These are phyloP conservation scores for Trinectes maculatus DNA, from an alignment of 2,113 vertebrate species.

Conservation along the genomic window DNA sequence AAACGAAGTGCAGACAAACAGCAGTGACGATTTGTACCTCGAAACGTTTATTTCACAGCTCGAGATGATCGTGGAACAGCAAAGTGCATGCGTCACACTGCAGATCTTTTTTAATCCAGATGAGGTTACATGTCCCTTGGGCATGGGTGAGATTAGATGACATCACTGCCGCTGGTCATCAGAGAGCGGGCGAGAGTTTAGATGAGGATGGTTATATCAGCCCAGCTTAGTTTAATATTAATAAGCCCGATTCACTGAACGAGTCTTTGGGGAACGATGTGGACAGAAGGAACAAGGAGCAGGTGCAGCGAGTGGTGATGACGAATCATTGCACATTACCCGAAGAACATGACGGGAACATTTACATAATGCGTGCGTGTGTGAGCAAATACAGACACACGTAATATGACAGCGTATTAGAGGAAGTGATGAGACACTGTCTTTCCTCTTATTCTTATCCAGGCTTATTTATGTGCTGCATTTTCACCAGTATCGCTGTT, in stretches of 20 bases:
- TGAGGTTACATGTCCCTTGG: slow-evolving; percentile 9
- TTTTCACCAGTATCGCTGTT: background rate
- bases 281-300: slow-evolving; percentile 35
- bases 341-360: slow-evolving; percentile 16
- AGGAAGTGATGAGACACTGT: background rate
- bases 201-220: slow-evolving; percentile 22
- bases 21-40: too few relatives aligned
- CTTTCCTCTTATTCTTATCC: background rate
- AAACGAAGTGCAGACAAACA: background rate
- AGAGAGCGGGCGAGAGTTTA: slow-evolving; percentile 11
- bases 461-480: background rate
- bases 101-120: slow-evolving; percentile 25
- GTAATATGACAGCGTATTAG: too few relatives aligned
- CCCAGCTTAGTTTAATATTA: slow-evolving; percentile 12
- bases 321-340: slow-evolving; percentile 14
- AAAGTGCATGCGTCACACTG: slow-evolving; percentile 4
- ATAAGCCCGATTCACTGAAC: slow-evolving; percentile 2
- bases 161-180: slow-evolving; percentile 15
- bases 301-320: slow-evolving; percentile 41
- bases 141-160: slow-evolving; percentile 30
- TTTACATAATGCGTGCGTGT: slow-evolving; percentile 41
- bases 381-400: background rate
- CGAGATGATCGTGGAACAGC: slow-evolving; percentile 6
- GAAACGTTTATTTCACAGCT: background rate
- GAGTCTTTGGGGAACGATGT: slow-evolving; percentile 8